A percentile compares a stretch with the other conserved stretches of the same genome.
These are phyloP conservation scores for Lasioglossum lativentre DNA, from an alignment of 2,888 invertebrate species.

Conservation along the genomic window DNA sequence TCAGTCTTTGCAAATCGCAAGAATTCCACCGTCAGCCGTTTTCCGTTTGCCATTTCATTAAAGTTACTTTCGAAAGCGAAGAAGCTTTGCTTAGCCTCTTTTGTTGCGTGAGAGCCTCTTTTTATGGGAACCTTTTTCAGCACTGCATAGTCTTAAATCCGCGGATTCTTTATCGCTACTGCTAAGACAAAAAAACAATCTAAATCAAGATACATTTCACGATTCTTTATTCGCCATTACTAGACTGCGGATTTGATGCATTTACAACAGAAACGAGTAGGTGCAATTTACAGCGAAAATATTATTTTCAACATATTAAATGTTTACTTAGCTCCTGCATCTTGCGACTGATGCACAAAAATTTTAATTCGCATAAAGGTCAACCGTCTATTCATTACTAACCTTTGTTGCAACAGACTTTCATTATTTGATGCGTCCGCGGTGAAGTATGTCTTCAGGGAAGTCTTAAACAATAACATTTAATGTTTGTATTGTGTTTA, in stretches of 20 bases:
- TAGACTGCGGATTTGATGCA: not conserved
- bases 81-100: conserved; percentile 33
- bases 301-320: no score
- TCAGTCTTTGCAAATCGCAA: not conserved
- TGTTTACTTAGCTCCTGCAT: no score
- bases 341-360: no score
- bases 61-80: conserved; percentile 51
- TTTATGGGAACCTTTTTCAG: not conserved
- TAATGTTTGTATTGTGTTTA: not conserved
- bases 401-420: not conserved
- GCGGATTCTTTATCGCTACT: not conserved
- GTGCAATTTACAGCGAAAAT: no score
- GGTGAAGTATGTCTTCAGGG: not conserved
- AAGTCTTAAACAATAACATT: not conserved
- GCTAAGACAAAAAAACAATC: not conserved
- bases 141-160: not conserved
- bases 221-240: not conserved
- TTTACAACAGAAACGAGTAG: no score
- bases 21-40: not conserved
- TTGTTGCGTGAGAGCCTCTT: not conserved
- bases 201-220: not conserved
- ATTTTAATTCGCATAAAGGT: no score
- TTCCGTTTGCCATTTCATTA: not conserved
- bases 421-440: not conserved
- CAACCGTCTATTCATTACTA: not conserved